phyloP scores from a whole-genome alignment of 2,113 vertebrate genomes.

The Oryzias celebensis region DNA sequence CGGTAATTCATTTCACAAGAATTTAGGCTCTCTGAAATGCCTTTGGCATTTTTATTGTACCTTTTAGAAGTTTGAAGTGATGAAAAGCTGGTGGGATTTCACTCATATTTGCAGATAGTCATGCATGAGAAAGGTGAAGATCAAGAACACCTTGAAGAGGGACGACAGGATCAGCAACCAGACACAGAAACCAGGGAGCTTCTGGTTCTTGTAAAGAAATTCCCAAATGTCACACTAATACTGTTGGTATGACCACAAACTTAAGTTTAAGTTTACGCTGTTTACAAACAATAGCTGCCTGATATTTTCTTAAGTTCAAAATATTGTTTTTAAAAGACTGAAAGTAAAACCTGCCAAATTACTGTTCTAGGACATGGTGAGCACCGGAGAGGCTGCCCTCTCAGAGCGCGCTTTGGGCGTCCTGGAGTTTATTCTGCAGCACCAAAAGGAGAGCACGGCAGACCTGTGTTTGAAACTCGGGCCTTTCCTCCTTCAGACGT shows the following conservation, averaged over 20 bases:
- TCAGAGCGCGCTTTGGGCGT: constrained; percentile 76
- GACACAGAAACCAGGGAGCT: constrained; percentile 62
- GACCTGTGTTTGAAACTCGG: constrained; percentile 78
- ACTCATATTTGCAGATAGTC: constrained; percentile 13
- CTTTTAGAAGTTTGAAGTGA: background rate
- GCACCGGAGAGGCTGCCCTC: constrained; percentile 72
- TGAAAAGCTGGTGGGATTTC: constrained; percentile 7
- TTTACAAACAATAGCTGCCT: background rate
- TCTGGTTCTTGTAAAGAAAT: constrained; percentile 78
- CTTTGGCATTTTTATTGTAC: background rate
- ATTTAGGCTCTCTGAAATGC: background rate
- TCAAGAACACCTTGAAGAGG: background rate
- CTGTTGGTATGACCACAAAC: constrained; percentile 80
- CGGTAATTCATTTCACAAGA: background rate
- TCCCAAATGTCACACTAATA: constrained; percentile 78
- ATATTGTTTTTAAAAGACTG: background rate
- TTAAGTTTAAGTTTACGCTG: background rate
- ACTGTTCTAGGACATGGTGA: constrained; percentile 81
- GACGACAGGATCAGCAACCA: constrained; percentile 36
- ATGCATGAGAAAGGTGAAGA: constrained; percentile 6
- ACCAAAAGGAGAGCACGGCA: constrained; percentile 57
- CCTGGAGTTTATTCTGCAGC: constrained; percentile 76
- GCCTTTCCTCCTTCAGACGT: constrained; percentile 81
- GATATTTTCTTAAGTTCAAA: background rate
- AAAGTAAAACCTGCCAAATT: background rate